Conservation (phyloP, 2,888 invertebrate species). For the Muscina levida region DNA sequence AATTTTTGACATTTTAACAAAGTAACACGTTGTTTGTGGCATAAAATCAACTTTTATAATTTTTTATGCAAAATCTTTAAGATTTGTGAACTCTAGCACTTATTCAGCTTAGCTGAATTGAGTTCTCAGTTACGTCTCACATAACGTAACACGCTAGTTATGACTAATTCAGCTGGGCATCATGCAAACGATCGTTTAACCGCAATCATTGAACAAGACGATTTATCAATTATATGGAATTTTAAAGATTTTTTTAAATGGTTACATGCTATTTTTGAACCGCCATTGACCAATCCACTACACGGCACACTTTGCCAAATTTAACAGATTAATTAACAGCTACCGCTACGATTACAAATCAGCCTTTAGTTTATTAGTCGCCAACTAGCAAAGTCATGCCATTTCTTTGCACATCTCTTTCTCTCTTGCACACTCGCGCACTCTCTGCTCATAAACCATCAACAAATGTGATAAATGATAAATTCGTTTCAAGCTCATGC, state of each 20-base stretch:
- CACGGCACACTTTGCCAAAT: slow-evolving; percentile 52
- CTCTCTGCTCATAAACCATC: slow-evolving; percentile 2
- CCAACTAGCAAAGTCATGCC: slow-evolving; percentile 24
- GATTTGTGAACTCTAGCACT: too few species aligned
- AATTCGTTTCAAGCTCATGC: slow-evolving; percentile 27
- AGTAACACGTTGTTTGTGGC: too few species aligned
- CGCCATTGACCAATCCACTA: slow-evolving; percentile 4
- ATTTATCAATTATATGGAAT: slow-evolving; percentile 1
- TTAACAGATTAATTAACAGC: slow-evolving; percentile 58
- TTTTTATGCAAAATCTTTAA: background rate
- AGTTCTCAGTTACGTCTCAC: background rate
- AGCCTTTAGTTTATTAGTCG: slow-evolving; percentile 27
- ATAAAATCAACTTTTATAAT: too few species aligned
- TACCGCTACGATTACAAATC: slow-evolving; percentile 2
- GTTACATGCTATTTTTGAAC: slow-evolving; percentile 22
- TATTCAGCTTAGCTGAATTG: slow-evolving; percentile 8
- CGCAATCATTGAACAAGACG: background rate
- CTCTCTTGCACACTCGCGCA: too few species aligned
- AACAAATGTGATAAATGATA: slow-evolving; percentile 26
- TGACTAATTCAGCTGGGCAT: slow-evolving; percentile 10
- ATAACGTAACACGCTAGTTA: background rate
- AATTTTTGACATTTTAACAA: too few species aligned
- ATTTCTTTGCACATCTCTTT: background rate
- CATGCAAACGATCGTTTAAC: slow-evolving; percentile 17
- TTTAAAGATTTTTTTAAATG: slow-evolving; percentile 1